Conservation (phyloP, 2,888 invertebrate species). For the Parthenolecanium corni region DNA sequence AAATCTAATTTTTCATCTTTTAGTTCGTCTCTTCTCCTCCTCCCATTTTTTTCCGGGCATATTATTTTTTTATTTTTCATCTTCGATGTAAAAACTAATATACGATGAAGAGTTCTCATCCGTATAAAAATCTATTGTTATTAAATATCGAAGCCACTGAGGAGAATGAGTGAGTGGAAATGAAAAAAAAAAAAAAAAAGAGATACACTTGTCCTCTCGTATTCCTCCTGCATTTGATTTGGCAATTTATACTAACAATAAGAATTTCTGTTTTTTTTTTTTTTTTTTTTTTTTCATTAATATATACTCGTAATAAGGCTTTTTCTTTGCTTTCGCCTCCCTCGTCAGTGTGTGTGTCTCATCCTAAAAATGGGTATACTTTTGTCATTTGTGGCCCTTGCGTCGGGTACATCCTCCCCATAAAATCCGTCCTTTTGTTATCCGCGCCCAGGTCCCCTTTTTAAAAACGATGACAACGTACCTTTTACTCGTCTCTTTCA, state of each 20-base stretch:
- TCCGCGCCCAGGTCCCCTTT: slow-evolving; percentile 18
- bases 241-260: slow-evolving; percentile 28
- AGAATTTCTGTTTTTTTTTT: slow-evolving; percentile 17
- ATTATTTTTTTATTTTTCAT: no score
- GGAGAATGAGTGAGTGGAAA: no score
- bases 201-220: slow-evolving; percentile 6
- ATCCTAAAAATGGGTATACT: background rate
- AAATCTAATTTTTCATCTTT: slow-evolving; percentile 22
- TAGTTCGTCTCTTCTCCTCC: background rate
- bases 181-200: background rate
- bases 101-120: slow-evolving; percentile 6
- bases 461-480: slow-evolving; percentile 28
- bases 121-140: background rate
- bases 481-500: slow-evolving; percentile 8
- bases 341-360: background rate
- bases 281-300: slow-evolving; percentile 10
- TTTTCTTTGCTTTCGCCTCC: background rate
- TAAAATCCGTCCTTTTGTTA: slow-evolving; percentile 1
- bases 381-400: background rate
- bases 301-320: background rate
- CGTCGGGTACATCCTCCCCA: background rate
- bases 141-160: background rate
- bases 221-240: slow-evolving; percentile 4
- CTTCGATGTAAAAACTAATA: background rate
- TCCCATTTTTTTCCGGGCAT: no score